Evolutionary conservation across 2,888 invertebrate genomes (phyloP).

Genomic region (Leptinotarsa rubiginosa): DNA sequence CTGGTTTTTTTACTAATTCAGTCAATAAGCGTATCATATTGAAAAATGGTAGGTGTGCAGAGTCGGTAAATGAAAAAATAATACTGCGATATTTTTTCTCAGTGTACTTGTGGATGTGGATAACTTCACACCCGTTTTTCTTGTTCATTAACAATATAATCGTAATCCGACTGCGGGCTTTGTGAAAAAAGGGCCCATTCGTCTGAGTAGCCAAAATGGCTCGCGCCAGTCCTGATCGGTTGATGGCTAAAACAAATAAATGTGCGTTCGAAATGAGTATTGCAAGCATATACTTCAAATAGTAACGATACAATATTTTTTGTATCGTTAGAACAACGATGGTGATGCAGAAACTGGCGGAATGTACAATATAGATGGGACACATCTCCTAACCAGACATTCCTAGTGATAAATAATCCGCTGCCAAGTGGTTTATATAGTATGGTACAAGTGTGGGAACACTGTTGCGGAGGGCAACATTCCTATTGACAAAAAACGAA

Average conservation of each 20-base stretch:
- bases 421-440: conserved; percentile 14
- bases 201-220: no score
- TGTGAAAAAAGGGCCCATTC: no score
- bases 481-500: conserved; percentile 9
- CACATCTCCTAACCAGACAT: conserved; percentile 10
- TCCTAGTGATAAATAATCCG: conserved; percentile 11
- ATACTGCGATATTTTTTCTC: no score
- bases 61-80: no score
- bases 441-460: conserved; percentile 18
- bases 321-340: conserved; percentile 11
- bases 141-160: no score
- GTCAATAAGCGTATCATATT: no score
- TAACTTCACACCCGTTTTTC: no score
- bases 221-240: not conserved
- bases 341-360: conserved; percentile 6
- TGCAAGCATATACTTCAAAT: conserved; percentile 1
- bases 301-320: not conserved
- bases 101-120: no score
- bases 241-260: not conserved
- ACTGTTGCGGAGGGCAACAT: conserved; percentile 12
- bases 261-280: not conserved
- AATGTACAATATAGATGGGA: conserved; percentile 12
- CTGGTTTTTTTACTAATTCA: no score
- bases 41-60: no score
- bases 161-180: no score